Evolutionary conservation across 2,797 vertebrate species (phyloP), one percentile per base, ranked within the genome.

Genomic region (Syngnathus acus): DNA sequence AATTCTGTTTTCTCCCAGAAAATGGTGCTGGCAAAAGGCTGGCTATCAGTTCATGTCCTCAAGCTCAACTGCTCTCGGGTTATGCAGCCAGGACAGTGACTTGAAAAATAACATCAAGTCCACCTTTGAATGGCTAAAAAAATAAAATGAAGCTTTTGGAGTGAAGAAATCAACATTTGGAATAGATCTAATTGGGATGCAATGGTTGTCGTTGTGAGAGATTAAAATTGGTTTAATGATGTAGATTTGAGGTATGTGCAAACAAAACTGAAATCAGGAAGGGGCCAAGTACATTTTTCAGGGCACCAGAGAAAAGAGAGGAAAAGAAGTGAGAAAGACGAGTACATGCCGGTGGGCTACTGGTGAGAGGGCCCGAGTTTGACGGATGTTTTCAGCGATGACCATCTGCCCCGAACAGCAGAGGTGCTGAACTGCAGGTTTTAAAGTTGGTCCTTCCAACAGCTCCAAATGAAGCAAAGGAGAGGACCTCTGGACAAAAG

Each of bases 401-500:
- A 85, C 88, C 89, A 91, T 91, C 87, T 91, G 89, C 85, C 86
- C 87, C 66, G 81, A 88, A 88, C 90, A 93, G 91, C 92, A 89
- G 91, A 92, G 90, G 84, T 91, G 89, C 90, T 92, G 89, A 92
- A 90, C 86, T 88, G 88, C 88, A 86, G 82, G 85, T 90, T 90
- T 90, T 81, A 64, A 68, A 77, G 69, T 74, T 71, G 83, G 77
- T 88, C 79, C 83, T 82, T 85, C 82, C 88, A 84, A 82, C 86
- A 84, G 86, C 89, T 90, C 90, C 89, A 83, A 76, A 85, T 88
- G 92, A 91, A 91, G 87, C 82, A 77, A 79, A 83, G 89, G 86
- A 92, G 91, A 87, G 87, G 88, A 87, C 87, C 89, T 89, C 84
- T 65, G 73, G 90, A 95, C 93, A 95, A 94, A 95, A 94, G 92